phyloP scores from a whole-genome alignment of 2,113 vertebrate species.

The Micronycteris hirsuta region DNA sequence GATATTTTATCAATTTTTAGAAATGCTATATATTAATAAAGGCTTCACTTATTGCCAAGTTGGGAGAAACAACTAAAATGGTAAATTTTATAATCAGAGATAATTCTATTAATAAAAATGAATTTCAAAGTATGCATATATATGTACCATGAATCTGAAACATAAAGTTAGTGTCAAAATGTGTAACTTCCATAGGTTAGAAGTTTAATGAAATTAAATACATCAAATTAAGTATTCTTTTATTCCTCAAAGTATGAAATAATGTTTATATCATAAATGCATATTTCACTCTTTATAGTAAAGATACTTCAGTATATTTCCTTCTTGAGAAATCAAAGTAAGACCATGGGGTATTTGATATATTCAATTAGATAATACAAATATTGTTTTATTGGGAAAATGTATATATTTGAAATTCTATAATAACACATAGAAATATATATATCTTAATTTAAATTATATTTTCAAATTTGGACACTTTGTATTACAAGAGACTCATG shows the following conservation, averaged over 20 bases:
- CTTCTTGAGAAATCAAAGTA: constrained; percentile 1
- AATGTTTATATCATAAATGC: neutral
- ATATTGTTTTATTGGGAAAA: neutral
- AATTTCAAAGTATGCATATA: neutral
- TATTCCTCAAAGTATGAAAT: neutral
- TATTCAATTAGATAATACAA: neutral
- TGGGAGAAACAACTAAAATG: neutral
- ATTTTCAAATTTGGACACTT: neutral
- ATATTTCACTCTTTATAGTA: neutral
- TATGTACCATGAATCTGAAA: neutral
- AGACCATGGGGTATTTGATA: neutral
- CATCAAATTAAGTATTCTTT: neutral
- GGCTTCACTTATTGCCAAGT: neutral
- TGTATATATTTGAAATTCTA: neutral
- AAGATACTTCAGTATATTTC: neutral
- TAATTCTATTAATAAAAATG: neutral
- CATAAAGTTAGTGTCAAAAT: neutral
- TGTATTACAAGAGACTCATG: neutral
- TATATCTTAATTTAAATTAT: neutral
- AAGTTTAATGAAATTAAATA: neutral
- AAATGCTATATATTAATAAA: neutral
- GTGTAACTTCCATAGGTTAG: neutral
- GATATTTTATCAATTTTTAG: neutral
- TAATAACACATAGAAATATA: neutral
- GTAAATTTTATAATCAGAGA: neutral